Conservation (phyloP, 2,888 invertebrate genomes). For the Pantelozetes paolii region DNA sequence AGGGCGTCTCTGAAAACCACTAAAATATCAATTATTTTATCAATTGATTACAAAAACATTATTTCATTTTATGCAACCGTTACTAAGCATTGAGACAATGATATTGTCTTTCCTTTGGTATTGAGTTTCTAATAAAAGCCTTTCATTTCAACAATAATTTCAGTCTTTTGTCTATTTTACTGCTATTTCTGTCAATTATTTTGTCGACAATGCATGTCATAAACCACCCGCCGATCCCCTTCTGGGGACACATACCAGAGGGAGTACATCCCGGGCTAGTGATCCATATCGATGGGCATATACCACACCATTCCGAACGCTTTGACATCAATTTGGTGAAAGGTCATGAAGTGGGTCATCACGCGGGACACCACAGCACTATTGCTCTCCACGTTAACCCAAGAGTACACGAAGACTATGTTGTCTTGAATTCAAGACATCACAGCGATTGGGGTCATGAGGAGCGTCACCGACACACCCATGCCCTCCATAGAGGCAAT, state of each 20-base stretch:
- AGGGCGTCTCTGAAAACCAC: no score
- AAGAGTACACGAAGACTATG: neutral
- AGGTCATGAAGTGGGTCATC: neutral
- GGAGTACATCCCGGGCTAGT: slow-evolving; percentile 1
- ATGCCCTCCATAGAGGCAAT: neutral
- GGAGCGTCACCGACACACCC: neutral
- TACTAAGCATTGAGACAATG: neutral
- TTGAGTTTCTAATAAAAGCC: neutral
- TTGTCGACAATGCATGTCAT: slow-evolving; percentile 4
- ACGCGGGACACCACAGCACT: neutral
- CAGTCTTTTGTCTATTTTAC: no score
- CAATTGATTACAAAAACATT: neutral
- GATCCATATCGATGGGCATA: slow-evolving; percentile 17
- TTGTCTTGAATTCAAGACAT: slow-evolving; percentile 12
- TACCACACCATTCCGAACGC: slow-evolving; percentile 8
- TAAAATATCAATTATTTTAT: no score
- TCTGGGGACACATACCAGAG: slow-evolving; percentile 19
- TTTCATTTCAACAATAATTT: no score
- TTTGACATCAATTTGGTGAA: slow-evolving; percentile 22
- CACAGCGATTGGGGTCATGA: slow-evolving; percentile 16
- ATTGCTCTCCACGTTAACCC: slow-evolving; percentile 26
- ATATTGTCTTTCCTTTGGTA: neutral
- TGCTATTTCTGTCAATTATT: neutral
- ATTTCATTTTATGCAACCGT: neutral
- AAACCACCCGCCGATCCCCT: neutral